phyloP scores from a whole-genome alignment of 2,797 vertebrate species.

The Hylomyscus alleni region DNA sequence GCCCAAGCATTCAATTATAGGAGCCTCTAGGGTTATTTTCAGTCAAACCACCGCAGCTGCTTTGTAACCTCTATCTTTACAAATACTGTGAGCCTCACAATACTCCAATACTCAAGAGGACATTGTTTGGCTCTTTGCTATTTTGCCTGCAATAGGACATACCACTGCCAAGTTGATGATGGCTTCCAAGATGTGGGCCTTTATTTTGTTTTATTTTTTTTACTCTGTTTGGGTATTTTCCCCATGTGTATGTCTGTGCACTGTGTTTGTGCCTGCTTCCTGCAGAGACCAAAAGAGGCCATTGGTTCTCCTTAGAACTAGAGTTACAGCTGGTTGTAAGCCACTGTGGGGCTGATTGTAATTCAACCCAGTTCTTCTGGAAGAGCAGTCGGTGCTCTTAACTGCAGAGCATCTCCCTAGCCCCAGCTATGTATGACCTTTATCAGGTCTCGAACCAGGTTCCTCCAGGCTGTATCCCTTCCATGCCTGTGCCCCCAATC shows the following conservation, averaged over 20 bases:
- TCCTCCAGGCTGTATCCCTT: neutral
- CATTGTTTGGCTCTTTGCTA: conserved; percentile 33
- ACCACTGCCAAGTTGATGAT: neutral
- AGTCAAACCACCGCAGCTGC: neutral
- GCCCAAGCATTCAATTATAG: neutral
- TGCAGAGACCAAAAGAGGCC: neutral
- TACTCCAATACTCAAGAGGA: neutral
- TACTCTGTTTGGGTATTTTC: neutral
- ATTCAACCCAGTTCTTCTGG: neutral
- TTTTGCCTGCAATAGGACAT: conserved; percentile 28
- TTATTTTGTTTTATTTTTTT: neutral
- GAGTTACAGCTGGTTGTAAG: neutral
- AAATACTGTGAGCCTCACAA: conserved; percentile 2
- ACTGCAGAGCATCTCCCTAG: neutral
- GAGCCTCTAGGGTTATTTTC: neutral
- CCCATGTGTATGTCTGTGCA: neutral
- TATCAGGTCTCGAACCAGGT: neutral
- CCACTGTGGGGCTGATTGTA: neutral
- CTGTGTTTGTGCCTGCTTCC: neutral
- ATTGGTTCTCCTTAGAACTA: neutral
- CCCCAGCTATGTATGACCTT: neutral
- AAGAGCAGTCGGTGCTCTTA: neutral
- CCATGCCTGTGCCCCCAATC: neutral
- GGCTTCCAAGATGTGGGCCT: neutral
- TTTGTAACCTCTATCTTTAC: conserved; percentile 19